These are phyloP conservation scores for Sycophila sp. DNA, from an alignment of 1,140 invertebrate genomes.

Conservation along the genomic window DNA sequence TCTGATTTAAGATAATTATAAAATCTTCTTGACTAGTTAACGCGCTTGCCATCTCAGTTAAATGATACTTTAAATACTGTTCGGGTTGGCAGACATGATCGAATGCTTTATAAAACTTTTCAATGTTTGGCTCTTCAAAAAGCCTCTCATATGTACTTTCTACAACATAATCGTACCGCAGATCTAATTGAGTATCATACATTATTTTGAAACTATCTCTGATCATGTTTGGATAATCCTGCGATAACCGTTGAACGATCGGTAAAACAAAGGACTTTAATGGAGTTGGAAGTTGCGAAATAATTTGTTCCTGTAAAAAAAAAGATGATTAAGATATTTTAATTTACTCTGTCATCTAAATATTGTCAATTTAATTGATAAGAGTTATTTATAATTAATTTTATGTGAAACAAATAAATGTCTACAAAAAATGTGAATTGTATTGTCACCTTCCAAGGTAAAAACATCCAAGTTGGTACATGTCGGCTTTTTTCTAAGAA, in stretches of 20 bases:
- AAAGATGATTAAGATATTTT: not conserved
- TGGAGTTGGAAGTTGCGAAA: constrained; percentile 63
- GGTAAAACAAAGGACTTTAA: constrained; percentile 52
- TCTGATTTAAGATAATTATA: too few species aligned
- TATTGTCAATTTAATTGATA: not conserved
- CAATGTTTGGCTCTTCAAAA: constrained; percentile 46
- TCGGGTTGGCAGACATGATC: constrained; percentile 62
- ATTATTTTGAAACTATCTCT: constrained; percentile 72
- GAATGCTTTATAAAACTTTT: constrained; percentile 63
- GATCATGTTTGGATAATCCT: constrained; percentile 75
- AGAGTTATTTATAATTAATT: too few species aligned
- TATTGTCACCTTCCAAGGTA: constrained; percentile 71
- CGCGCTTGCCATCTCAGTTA: not conserved
- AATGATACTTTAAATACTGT: constrained; percentile 59
- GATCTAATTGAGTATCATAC: constrained; percentile 51
- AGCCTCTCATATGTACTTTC: constrained; percentile 39
- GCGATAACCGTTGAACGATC: constrained; percentile 67
- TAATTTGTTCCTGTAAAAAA: constrained; percentile 65
- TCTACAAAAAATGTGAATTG: not conserved
- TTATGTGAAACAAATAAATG: not conserved
- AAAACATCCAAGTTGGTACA: constrained; percentile 70
- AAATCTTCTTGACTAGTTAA: too few species aligned
- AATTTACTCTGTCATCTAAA: not conserved
- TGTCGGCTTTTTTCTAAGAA: constrained; percentile 44
- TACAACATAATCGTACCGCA: constrained; percentile 41